Conservation (phyloP, 2,797 vertebrate genomes). For the Manis crassicaudata region DNA sequence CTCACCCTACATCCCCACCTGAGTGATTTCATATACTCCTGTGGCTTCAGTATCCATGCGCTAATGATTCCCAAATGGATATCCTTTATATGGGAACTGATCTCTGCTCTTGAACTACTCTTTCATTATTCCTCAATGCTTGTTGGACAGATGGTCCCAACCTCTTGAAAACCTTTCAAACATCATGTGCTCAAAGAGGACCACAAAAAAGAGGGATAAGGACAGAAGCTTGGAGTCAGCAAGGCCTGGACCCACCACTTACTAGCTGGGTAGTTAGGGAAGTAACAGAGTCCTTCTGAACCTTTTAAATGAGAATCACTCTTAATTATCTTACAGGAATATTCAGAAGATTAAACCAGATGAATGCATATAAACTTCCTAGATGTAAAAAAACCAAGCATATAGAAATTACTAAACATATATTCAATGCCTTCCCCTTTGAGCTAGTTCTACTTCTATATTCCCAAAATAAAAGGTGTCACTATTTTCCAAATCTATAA, state of each 20-base stretch:
- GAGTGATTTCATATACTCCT: not conserved
- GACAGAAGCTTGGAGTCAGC: not conserved
- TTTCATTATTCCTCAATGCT: not conserved
- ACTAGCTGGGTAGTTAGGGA: not conserved
- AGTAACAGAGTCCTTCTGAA: not conserved
- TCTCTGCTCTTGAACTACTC: not conserved
- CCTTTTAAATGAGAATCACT: conserved; percentile 7
- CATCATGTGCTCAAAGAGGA: not conserved
- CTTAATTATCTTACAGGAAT: not conserved
- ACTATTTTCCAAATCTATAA: not conserved
- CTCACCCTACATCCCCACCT: not conserved
- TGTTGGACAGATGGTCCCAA: not conserved
- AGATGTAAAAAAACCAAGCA: not conserved
- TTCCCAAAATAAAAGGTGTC: not conserved
- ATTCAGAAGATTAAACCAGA: not conserved
- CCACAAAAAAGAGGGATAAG: not conserved
- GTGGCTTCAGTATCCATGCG: not conserved
- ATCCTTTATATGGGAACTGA: not conserved
- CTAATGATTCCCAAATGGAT: not conserved
- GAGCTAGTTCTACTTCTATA: not conserved
- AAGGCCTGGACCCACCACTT: not conserved
- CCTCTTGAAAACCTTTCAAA: not conserved
- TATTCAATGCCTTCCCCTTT: not conserved
- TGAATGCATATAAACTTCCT: not conserved
- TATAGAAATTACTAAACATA: not conserved